Base-by-base conservation (phyloP, 2,113 vertebrate species). In the Noctilio leporinus region DNA sequence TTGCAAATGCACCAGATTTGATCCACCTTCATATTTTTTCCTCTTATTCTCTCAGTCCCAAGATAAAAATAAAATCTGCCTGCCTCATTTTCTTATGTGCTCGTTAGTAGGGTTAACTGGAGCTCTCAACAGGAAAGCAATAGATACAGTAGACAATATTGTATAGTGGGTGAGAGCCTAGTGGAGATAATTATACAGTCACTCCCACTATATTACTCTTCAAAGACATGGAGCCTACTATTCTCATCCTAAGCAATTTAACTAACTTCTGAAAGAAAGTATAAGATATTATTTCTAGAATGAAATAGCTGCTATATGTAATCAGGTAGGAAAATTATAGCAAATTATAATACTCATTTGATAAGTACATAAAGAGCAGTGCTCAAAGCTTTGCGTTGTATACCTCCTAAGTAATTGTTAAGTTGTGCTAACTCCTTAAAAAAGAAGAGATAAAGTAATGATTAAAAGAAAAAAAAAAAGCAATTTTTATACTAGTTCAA, bases 301-400 rank as follows among this genome's bases (percentile, higher is more conserved):
- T 93, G 94, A 97, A 98, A 98, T 95, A 97, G 97, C 98, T 97
- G 96, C 95, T 94, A 94, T 95, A 93, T 97, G 93, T 98, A 98
- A 97, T 98, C 98, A 98, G 94, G 78, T 97, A 93, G 89, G 93
- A 97, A 98, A 98, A 98, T 97, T 97, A 97, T 96, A 97, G 98
- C 97, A 97, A 98, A 98, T 98, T 98, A 97, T 98, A 98, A 94
- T 97, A 98, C 97, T 98, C 97, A 97, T 98, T 98, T 98, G 98
- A 97, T 98, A 97, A 98, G 98, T 95, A 67, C 93, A 97, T 98
- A 97, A 98, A 98, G 94, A 96, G 92, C 97, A 97, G 80, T 2
- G 1, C 96, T 96, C 91, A 96, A 94, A 95, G 96, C 95, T 96
- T 95, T 90, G 89, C 97, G 97, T 97, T 94, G 94, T 97, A 96